Base-by-base conservation (phyloP, 1,140 invertebrate genomes). In the Pseudoatta argentina region DNA sequence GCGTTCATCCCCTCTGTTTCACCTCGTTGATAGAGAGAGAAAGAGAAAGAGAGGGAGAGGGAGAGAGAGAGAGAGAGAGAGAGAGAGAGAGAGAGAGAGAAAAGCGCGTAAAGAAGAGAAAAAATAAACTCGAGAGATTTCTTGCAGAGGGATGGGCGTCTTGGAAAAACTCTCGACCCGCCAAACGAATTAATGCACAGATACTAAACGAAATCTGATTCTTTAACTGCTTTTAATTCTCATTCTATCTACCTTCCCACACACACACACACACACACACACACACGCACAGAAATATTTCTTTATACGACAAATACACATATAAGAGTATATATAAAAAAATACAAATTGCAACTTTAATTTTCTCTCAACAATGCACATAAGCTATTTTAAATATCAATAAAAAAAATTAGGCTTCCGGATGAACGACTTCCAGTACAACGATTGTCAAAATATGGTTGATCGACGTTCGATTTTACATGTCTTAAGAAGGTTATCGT, bases 101-200 rank as follows among this genome's bases (percentile, higher is more conserved):
- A 0, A 44, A 39, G 18, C 30, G 63, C 30, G 1, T 39, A 66
- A 66, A 39, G 30, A 69, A 69, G 86, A 73, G 90, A 93, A 6
- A 66, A 94, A 93, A 94, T 94, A 92, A 94, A 94, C 93, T 94
- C 92, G 88, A 90, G 91, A 94, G 91, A 93, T 94, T 94, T 93
- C 92, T 77, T 44, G 86, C 85, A 85, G 91, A 73, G 85, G 87
- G 78, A 86, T 81, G 85, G 69, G 55, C 24, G 67, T 48, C 21
- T 51, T 21, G 55, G 30, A 51, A 72, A 85, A 85, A 85, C 48
- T 71, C 53, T 85, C 81, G 16, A 87, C 55, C 44, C 48, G 27
- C 61, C 48, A 48, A 82, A 24, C 61, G 79, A 87, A 85, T 87
- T 85, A 87, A 59, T 69, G 53, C 76, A 34, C 34, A 3, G 76